Evolutionary conservation across 2,797 vertebrate genomes (phyloP).

Genomic region (Amphiprion clarkii): DNA sequence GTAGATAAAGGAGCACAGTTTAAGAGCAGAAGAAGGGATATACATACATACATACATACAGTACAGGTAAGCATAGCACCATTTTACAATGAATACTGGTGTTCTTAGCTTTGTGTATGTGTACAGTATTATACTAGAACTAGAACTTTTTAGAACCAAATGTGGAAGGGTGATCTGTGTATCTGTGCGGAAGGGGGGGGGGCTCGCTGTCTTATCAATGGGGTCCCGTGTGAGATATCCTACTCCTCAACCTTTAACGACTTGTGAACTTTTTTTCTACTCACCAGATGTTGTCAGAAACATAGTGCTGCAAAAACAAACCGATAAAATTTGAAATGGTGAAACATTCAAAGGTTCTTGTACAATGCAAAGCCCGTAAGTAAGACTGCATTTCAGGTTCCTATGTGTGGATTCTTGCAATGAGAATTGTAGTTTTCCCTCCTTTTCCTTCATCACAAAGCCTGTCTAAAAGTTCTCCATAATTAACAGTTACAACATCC

Average conservation of each 20-base stretch:
- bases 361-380: constrained; percentile 48
- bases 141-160: constrained; percentile 67
- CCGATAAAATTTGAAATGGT: constrained; percentile 30
- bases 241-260: constrained; percentile 44
- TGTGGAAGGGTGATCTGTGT: constrained; percentile 60
- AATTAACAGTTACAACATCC: constrained; percentile 78
- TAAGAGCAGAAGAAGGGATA: constrained; percentile 76
- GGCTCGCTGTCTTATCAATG: constrained; percentile 34
- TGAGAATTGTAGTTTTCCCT: constrained; percentile 45
- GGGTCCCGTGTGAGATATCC: constrained; percentile 57
- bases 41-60: constrained; percentile 76
- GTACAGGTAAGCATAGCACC: constrained; percentile 85
- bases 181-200: constrained; percentile 38
- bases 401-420: constrained; percentile 34
- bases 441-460: constrained; percentile 73
- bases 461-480: constrained; percentile 47
- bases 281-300: constrained; percentile 33
- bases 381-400: constrained; percentile 47
- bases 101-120: constrained; percentile 76
- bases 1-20: constrained; percentile 82
- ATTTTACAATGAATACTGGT: constrained; percentile 82
- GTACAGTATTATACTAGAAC: constrained; percentile 74
- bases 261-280: constrained; percentile 27
- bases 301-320: constrained; percentile 35
- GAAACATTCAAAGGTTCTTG: constrained; percentile 64